A percentile compares a stretch with the other conserved stretches of the same genome.
Conservation (phyloP, 1,140 invertebrate species). For the Penaeus chinensis region DNA sequence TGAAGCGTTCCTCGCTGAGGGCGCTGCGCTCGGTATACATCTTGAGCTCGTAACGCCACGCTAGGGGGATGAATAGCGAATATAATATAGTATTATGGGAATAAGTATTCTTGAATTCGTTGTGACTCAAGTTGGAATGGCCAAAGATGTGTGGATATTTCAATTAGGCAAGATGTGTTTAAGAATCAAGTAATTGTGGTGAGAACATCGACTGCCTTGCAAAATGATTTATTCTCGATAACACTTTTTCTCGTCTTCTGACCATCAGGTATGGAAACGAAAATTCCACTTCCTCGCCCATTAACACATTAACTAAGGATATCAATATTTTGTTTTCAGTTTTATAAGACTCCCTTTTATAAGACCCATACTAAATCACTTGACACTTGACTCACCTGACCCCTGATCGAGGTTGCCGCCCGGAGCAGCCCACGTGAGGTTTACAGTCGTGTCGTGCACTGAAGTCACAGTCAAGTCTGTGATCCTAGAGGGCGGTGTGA, state of each 20-base stretch:
- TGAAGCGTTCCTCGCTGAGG: conserved; percentile 56
- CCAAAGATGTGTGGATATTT: too few relatives aligned
- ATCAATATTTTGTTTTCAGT: not conserved
- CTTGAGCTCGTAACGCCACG: conserved; percentile 62
- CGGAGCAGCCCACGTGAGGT: conserved; percentile 61
- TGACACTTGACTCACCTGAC: conserved; percentile 38
- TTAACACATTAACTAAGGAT: not conserved
- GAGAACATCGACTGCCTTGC: too few relatives aligned
- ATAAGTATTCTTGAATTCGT: too few relatives aligned
- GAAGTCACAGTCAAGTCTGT: conserved; percentile 53
- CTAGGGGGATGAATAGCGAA: conserved; percentile 11
- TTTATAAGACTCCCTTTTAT: not conserved
- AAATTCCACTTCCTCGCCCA: too few relatives aligned
- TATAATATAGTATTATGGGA: not conserved
- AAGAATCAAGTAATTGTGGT: too few relatives aligned
- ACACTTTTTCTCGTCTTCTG: too few relatives aligned
- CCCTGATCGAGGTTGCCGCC: conserved; percentile 61
- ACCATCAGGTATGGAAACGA: too few relatives aligned
- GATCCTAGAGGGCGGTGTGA: conserved; percentile 58
- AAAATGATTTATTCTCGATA: too few relatives aligned
- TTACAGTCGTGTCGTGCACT: conserved; percentile 45
- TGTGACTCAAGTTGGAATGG: too few relatives aligned
- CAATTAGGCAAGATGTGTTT: too few relatives aligned
- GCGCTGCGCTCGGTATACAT: conserved; percentile 61
- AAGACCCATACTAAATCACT: not conserved